Evolutionary conservation across 2,113 vertebrate genomes (phyloP), one percentile per base, ranked within the genome.

Genomic region (Andinoacara biseriatus): DNA sequence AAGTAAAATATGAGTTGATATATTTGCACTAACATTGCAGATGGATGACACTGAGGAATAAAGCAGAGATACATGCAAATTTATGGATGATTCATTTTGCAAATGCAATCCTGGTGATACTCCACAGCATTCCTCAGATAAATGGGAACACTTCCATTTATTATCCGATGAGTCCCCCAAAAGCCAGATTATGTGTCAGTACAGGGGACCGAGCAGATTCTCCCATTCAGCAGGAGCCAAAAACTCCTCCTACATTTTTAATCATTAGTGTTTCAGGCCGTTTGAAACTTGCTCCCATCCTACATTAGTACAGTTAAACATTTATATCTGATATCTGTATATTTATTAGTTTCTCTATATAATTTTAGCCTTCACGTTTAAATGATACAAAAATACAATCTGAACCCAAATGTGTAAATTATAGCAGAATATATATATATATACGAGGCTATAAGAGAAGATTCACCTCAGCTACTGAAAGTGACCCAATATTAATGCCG

Each of bases 291-390:
- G 31, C 65, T 77, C n/a, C 61, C 67, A 87, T 75, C 43, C 81
- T 82, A 76, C 13, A 80, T 74, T 75, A 35, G 59, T 80, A 81
- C 59, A 74, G 40, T 84, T 60, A 80, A 22, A 80, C 3, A 61
- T 76, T 35, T 40, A 61, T 40, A 15, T 31, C 11, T 58, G 63
- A 40, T 40, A 40, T 40, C 38, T 85, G 31, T 35, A 40, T 46
- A 74, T 60, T 76, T 18, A 86, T 87, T 86, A 86, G 58, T 90
- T 35, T 46, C 7, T 82, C 62, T 20, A 82, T 75, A 81, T n/a
- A 86, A n/a, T 38, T 75, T 5, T 33, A 81, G 61, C 59, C 29
- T 80, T 90, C 74, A 67, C 85, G 40, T 80, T 88, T 43, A 82
- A 77, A 62, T 6, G 8, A 61, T 38, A 83, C 13, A 81, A 89